A percentile compares a stretch with the other conserved stretches of the same genome.
phyloP scores from a whole-genome alignment of 2,797 vertebrate species.

The Galagoides demidoff region DNA sequence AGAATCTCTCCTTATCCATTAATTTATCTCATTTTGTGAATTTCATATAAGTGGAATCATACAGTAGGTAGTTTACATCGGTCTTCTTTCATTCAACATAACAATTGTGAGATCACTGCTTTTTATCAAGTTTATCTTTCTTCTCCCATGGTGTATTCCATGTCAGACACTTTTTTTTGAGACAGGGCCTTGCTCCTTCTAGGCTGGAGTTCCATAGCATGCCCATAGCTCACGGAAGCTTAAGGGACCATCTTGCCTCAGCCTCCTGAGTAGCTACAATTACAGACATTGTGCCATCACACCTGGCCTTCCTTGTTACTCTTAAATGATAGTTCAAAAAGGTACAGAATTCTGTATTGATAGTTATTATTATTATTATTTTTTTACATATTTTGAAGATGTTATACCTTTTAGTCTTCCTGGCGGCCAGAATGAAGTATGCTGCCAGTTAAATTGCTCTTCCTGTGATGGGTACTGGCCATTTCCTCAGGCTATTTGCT shows the following conservation, averaged over 20 bases:
- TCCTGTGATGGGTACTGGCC: background rate
- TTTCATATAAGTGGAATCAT: constrained; percentile 16
- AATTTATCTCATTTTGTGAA: constrained; percentile 28
- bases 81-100: background rate
- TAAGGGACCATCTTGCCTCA: too few species aligned
- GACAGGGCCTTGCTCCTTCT: too few species aligned
- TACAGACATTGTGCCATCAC: too few species aligned
- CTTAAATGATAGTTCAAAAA: background rate
- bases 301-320: background rate
- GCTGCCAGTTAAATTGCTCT: background rate
- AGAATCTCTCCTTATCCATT: background rate
- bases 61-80: background rate
- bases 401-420: background rate
- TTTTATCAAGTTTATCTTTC: constrained; percentile 12
- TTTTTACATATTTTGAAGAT: constrained; percentile 32
- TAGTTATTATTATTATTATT: constrained; percentile 29
- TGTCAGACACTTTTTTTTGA: background rate
- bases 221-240: too few species aligned
- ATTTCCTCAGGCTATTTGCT: constrained; percentile 10
- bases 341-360: constrained; percentile 19
- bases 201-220: too few species aligned
- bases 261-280: too few species aligned
- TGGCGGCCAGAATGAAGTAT: background rate
- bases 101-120: constrained; percentile 2
- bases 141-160: background rate